Base-by-base conservation (phyloP, 2,888 invertebrate species). In the Drosophila heteroneura region DNA sequence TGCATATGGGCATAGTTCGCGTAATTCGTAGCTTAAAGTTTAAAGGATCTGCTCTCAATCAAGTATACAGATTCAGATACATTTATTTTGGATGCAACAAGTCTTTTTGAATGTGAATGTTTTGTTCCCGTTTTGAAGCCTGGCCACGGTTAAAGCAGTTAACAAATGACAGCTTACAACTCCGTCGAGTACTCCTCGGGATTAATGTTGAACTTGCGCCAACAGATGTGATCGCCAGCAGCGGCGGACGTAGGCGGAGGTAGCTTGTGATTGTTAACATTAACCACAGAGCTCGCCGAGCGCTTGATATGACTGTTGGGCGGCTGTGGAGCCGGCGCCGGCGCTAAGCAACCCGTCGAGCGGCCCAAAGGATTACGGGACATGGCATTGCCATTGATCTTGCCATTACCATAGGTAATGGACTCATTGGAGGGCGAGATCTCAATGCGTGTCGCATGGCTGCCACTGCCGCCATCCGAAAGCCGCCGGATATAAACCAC, bases 191-290 rank as follows among this genome's bases (percentile, higher is more conserved):
- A 93, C 74, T 93, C 93, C 82, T 93, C 92, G 62, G 93, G 91
- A 85, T 93, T 93, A 44, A 93, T 92, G 30, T 93, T 92, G 79
- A 93, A 92, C 70, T 90, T 94, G 70, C 94, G 93, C 93, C 95
- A 94, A 90, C 95, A 95, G 67, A 95, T 94, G 81, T 95, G 95
- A 77, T 94, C 94, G 6, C 88, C 90, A 44, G 86, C 91, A 19
- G 84, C 79, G n/a, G 89, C 81, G 6, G 71, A 64, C 3, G 80
- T 77, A 12, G 85, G 82, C 49, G 90, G 91, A 53, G 92, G 91
- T 69, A 91, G 60, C 52, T 89, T 92, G 35, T 83, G 85, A 1
- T 81, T 82, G 16, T 83, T 82, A 1, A 86, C 81, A 65, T 84
- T 90, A 12, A 87, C 85, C 66, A 90, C 91, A 7, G 91, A 87